Evolutionary conservation across 2,888 invertebrate genomes (phyloP).

Genomic region (Panorpa germanica): DNA sequence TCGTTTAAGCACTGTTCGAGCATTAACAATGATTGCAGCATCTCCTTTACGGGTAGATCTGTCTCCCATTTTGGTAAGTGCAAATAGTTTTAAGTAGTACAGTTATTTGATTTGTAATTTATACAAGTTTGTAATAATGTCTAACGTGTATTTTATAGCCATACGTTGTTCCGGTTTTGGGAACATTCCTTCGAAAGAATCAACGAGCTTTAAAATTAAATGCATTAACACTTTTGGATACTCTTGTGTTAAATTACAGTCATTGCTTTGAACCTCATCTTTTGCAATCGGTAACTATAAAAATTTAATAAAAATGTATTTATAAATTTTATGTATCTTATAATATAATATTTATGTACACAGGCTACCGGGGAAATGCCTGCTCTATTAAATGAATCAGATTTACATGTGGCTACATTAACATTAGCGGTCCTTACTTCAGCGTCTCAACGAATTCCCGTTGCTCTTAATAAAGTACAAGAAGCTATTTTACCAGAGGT

Average conservation of each 20-base stretch:
- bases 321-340: background rate
- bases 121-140: background rate
- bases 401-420: slow-evolving; percentile 91
- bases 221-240: slow-evolving; percentile 76
- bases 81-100: background rate
- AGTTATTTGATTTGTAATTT: slow-evolving; percentile 1
- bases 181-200: slow-evolving; percentile 90
- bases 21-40: slow-evolving; percentile 82
- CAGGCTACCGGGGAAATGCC: slow-evolving; percentile 76
- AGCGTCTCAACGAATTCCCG: slow-evolving; percentile 59
- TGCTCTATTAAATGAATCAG: slow-evolving; percentile 78
- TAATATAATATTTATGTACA: no score
- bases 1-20: slow-evolving; percentile 87
- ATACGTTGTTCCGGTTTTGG: slow-evolving; percentile 80
- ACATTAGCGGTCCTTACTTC: slow-evolving; percentile 69
- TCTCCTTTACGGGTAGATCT: slow-evolving; percentile 76
- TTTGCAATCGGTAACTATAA: slow-evolving; percentile 24
- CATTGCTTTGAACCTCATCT: slow-evolving; percentile 40
- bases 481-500: slow-evolving; percentile 70
- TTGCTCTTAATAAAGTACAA: slow-evolving; percentile 53
- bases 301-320: background rate
- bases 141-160: slow-evolving; percentile 28
- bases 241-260: slow-evolving; percentile 77
- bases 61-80: slow-evolving; percentile 51
- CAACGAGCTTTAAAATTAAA: slow-evolving; percentile 85